These are phyloP conservation scores for Peromyscus aztecus DNA, from an alignment of 2,797 vertebrate species.

Conservation along the genomic window DNA sequence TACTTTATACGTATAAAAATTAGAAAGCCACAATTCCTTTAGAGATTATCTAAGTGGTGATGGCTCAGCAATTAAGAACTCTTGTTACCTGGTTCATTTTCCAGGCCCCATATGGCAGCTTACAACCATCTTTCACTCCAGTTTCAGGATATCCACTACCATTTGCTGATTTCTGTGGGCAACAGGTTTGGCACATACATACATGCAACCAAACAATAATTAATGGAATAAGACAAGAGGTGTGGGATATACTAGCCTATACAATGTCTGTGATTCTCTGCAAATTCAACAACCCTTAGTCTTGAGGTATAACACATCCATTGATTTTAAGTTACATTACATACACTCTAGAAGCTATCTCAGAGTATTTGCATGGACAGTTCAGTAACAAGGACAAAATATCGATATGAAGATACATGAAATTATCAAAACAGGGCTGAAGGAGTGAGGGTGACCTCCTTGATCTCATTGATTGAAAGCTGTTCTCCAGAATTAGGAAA, in stretches of 20 bases:
- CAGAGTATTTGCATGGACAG: neutral
- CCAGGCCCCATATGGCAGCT: neutral
- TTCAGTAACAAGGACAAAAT: neutral
- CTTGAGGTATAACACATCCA: neutral
- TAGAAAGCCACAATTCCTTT: neutral
- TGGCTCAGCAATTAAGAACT: neutral
- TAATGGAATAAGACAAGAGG: neutral
- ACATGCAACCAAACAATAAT: neutral
- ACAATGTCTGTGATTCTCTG: neutral
- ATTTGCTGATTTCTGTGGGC: neutral
- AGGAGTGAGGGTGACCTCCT: neutral
- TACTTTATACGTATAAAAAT: neutral
- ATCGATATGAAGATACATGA: neutral
- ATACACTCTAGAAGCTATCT: neutral
- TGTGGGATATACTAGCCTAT: neutral
- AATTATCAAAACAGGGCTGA: conserved; percentile 40
- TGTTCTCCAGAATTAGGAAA: conserved; percentile 33
- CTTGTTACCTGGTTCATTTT: neutral
- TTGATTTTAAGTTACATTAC: neutral
- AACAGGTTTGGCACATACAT: no score
- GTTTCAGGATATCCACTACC: neutral
- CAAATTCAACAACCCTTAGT: neutral
- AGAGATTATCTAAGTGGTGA: neutral
- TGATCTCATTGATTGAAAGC: neutral
- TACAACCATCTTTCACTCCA: neutral